Conservation (phyloP, 2,888 invertebrate genomes). For the Aromia moschata region DNA sequence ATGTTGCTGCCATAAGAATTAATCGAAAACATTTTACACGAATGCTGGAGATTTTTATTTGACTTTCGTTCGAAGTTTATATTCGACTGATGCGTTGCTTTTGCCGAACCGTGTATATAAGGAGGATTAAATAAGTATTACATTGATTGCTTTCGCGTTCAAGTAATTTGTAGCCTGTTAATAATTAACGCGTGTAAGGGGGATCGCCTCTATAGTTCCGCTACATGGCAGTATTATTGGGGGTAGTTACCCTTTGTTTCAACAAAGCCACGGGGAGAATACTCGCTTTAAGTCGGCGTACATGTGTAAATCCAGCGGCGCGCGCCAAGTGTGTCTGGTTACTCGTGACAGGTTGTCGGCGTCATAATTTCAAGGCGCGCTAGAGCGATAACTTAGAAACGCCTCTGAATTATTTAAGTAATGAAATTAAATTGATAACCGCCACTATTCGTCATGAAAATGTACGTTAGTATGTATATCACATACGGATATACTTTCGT, state of each 20-base stretch:
- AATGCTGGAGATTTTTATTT: too few species aligned
- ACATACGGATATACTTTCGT: too few species aligned
- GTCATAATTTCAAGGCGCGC: constrained; percentile 17
- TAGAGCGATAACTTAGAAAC: background rate
- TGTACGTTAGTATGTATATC: too few species aligned
- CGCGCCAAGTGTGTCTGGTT: constrained; percentile 23
- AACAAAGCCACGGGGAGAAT: constrained; percentile 21
- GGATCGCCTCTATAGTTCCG: constrained; percentile 27
- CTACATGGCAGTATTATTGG: constrained; percentile 26
- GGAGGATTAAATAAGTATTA: constrained; percentile 41
- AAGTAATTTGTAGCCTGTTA: constrained; percentile 54
- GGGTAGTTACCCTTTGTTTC: constrained; percentile 35
- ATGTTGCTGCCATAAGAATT: too few species aligned
- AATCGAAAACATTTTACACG: too few species aligned
- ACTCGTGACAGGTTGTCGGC: constrained; percentile 16
- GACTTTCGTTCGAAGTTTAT: too few species aligned
- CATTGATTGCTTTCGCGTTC: constrained; percentile 49
- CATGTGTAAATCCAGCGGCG: constrained; percentile 12
- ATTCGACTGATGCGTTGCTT: too few species aligned
- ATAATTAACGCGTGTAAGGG: constrained; percentile 52
- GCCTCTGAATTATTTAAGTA: background rate
- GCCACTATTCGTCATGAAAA: background rate
- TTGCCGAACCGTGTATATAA: too few species aligned
- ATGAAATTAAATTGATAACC: background rate
- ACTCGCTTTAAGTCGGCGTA: constrained; percentile 26